Percentiles rank a stretch among this genome's conserved stretches.
These are phyloP conservation scores for Napeogenes sylphis DNA, from an alignment of 2,888 invertebrate species.

Conservation along the genomic window DNA sequence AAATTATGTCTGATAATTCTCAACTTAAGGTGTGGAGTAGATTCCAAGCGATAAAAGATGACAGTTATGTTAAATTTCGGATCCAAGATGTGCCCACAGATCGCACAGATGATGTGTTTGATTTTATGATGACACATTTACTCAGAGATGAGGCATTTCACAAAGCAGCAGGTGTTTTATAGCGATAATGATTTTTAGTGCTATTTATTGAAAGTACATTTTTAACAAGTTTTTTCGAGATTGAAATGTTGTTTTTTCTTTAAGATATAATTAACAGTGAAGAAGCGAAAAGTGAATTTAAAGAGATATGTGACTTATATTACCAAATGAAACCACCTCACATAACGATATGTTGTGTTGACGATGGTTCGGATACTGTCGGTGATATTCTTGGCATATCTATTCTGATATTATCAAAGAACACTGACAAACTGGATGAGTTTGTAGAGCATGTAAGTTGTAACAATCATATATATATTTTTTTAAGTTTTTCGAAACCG, in stretches of 20 bases:
- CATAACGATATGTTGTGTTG: slow-evolving; percentile 42
- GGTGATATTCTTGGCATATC: slow-evolving; percentile 40
- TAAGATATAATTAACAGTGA: slow-evolving; percentile 39
- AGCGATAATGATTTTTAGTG: not conserved
- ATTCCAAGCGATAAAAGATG: slow-evolving; percentile 28
- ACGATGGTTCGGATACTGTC: slow-evolving; percentile 34
- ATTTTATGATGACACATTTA: slow-evolving; percentile 26
- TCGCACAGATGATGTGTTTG: slow-evolving; percentile 20
- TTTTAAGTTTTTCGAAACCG: not conserved
- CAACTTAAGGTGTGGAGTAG: slow-evolving; percentile 26
- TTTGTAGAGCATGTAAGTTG: slow-evolving; percentile 26
- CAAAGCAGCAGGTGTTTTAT: slow-evolving; percentile 28
- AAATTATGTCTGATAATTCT: not conserved
- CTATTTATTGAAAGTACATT: not conserved
- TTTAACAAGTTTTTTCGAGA: not conserved
- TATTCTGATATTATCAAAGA: slow-evolving; percentile 32
- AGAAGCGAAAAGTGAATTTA: slow-evolving; percentile 39
- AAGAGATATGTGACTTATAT: slow-evolving; percentile 19
- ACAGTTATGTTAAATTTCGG: slow-evolving; percentile 27
- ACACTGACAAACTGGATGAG: slow-evolving; percentile 28
- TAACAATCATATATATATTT: not conserved
- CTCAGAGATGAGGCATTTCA: slow-evolving; percentile 26
- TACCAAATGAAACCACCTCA: slow-evolving; percentile 26
- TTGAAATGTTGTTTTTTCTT: not conserved
- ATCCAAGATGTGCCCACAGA: slow-evolving; percentile 28